These are phyloP conservation scores for Poecilia gillii DNA, from an alignment of 2,797 vertebrate genomes.

Conservation along the genomic window DNA sequence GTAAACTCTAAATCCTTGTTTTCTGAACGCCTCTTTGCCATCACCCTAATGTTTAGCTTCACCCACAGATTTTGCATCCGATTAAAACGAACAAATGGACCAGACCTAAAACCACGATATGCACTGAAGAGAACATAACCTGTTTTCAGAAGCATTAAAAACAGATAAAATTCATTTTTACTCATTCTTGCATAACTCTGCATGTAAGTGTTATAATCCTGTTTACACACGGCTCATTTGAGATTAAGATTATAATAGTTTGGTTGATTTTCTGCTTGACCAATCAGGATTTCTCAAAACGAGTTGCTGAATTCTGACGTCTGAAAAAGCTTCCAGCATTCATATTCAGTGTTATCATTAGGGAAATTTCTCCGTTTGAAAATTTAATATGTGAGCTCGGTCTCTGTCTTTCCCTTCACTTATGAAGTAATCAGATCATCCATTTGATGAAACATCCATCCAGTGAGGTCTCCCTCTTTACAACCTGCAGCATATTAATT, in stretches of 20 bases:
- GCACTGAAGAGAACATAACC: background rate
- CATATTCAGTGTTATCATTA: slow-evolving; percentile 19
- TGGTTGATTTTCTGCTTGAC: slow-evolving; percentile 10
- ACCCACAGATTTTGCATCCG: background rate
- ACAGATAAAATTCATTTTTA: background rate
- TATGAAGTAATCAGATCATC: slow-evolving; percentile 40
- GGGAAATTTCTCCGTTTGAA: slow-evolving; percentile 16
- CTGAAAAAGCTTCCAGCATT: background rate
- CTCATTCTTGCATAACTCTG: background rate
- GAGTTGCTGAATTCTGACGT: background rate
- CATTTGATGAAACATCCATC: slow-evolving; percentile 28
- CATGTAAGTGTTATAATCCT: background rate
- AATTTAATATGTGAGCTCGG: slow-evolving; percentile 32
- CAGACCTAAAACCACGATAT: background rate
- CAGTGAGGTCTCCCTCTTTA: slow-evolving; percentile 2
- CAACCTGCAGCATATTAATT: slow-evolving; percentile 23
- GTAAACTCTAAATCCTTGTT: background rate
- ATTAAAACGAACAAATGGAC: background rate
- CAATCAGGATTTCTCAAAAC: background rate
- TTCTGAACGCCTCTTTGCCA: background rate
- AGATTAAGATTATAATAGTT: background rate
- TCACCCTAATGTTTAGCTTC: background rate
- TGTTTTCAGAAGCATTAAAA: background rate
- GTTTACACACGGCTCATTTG: background rate
- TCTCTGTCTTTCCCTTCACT: slow-evolving; percentile 21